Evolutionary conservation across 2,888 invertebrate species (phyloP), one percentile per base, ranked within the genome.

Genomic region (Phlogophora meticulosa): DNA sequence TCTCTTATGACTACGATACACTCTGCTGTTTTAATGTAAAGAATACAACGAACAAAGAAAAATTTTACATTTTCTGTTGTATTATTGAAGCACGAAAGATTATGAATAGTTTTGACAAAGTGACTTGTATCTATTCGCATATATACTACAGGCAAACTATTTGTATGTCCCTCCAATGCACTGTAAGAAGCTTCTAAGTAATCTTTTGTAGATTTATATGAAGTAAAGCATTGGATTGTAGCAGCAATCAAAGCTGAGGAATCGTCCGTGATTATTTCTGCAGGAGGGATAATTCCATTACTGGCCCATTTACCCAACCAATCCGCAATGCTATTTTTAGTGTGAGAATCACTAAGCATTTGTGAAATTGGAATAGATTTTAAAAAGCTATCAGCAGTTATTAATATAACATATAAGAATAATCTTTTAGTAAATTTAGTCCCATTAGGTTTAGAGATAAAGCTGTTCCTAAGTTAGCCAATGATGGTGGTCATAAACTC

Each of bases 131-230:
- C 64, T 64, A 64, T 65, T 65, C 65, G 66, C 66, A 66, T 67
- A 67, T 67, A 61, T 67, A 67, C 61, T 67, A 55, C 61, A 67
- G 66, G 66, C 66, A 67, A 67, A 67, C 61, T 67, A 67, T 67
- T 67, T 67, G 61, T 61, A 61, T 53, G 61, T 65, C 65, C 60
- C 65, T 64, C 64, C 59, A 64, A 64, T 64, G 64, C 64, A 66
- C 55, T 66, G 61, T 61, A 66, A 55, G 66, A 66, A 66, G 66
- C 66, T 66, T 66, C 61, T 66, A 61, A 66, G 53, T 66, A 66
- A 66, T 66, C 66, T 66, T 66, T 66, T 66, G 66, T 66, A 66
- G 66, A 66, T 66, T 66, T 66, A 66, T 60, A 66, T 66, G 66
- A 66, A 60, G 66, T 66, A 66, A 66, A 66, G 61, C 60, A 66